Evolutionary conservation across 1,140 invertebrate genomes (phyloP).

Genomic region (Notospermus geniculatus): DNA sequence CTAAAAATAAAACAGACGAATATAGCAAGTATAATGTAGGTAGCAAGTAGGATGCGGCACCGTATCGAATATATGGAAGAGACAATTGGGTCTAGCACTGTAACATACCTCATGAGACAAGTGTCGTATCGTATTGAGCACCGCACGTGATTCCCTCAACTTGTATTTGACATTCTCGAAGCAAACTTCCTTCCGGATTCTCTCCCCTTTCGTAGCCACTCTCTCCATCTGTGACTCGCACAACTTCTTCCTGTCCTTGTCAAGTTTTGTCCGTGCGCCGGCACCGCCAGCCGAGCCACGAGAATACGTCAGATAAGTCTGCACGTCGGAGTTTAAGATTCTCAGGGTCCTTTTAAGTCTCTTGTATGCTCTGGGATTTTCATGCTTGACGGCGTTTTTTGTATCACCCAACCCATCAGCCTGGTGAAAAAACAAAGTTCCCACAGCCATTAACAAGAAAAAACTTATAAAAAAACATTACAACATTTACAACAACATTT

Average conservation of each 20-base stretch:
- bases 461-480: too few species aligned
- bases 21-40: not conserved
- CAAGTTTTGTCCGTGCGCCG: slow-evolving; percentile 2
- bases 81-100: too few species aligned
- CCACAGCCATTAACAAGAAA: too few species aligned
- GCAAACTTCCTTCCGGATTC: too few species aligned
- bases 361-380: not conserved
- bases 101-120: too few species aligned
- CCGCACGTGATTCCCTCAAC: too few species aligned
- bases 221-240: not conserved
- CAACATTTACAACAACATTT: too few species aligned
- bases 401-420: not conserved
- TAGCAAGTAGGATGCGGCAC: not conserved
- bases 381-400: not conserved
- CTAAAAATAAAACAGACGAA: slow-evolving; percentile 57
- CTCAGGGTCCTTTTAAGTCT: not conserved
- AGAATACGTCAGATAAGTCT: not conserved
- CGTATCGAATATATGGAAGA: too few species aligned
- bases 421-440: not conserved
- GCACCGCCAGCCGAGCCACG: not conserved
- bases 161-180: too few species aligned
- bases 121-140: too few species aligned
- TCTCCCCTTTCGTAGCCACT: too few species aligned
- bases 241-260: slow-evolving; percentile 1
- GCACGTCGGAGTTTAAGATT: not conserved